Evolutionary conservation across 2,888 invertebrate genomes (phyloP), one percentile per base, ranked within the genome.

Genomic region (Alloscopus bannaensis): DNA sequence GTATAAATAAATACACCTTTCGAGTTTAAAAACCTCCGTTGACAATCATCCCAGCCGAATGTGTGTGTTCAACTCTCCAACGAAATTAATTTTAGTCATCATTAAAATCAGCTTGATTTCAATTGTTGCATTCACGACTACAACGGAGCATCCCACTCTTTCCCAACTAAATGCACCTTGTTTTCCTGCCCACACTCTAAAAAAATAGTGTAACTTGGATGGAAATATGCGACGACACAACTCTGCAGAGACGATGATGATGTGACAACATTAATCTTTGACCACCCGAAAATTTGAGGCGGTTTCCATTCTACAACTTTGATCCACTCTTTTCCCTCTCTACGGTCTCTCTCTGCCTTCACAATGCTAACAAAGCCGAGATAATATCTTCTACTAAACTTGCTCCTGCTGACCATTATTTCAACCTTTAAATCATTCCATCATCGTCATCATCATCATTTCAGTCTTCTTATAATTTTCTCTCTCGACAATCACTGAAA

Each of bases 371-470:
- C 45, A 71, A 47, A 71, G 16, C 4, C 6, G 29, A 29, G 28
- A 52, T 57, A 75, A 45, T 22, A 65, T 65, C 65, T 65, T 13
- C 31, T 22, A 8, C 26, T 22, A 75, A 75, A 72, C 64, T 72
- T 72, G 72, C 64, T 72, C 75, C 66, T 75, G 66, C 60, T 75
- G 45, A 75, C 60, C 75, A 75, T 75, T 60, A 75, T 75, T 68
- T 75, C 75, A 28, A 45, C 50, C 60, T 59, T 75, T 75, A 75
- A 75, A 75, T 75, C 75, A 75, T 73, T 62, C 47, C 29, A 16
- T 18, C 18, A 4, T 18, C 29, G 45, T 16, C 57, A 57, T 55
- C 55, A 55, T 55, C 6, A 1, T 55, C 28, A 8, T 26, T n/a
- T n/a, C n/a, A n/a, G n/a, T n/a, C 55, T 28, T 52, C 42, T 40